Evolutionary conservation across 2,797 vertebrate genomes (phyloP).

Genomic region (Acrossocheilus fasciatus): DNA sequence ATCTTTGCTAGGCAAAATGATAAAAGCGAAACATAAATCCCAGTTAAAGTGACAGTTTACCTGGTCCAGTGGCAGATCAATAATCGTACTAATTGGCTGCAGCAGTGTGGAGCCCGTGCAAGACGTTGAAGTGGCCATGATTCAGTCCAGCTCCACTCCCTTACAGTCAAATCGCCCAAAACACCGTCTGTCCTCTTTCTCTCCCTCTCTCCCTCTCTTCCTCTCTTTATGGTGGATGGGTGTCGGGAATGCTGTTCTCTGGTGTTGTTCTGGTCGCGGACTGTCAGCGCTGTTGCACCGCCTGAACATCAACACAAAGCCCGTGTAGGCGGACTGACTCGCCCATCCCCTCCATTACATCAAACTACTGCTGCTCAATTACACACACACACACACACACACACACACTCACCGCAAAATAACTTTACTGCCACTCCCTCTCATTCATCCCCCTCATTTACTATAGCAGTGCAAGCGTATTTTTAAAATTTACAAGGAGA

Average conservation of each 20-base stretch:
- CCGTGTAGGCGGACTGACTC: constrained; percentile 65
- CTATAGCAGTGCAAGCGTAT: neutral
- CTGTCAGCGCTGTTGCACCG: constrained; percentile 70
- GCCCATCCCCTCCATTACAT: constrained; percentile 35
- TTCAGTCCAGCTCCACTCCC: constrained; percentile 57
- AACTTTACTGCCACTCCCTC: constrained; percentile 23
- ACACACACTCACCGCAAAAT: neutral
- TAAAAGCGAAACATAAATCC: neutral
- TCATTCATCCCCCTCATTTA: neutral
- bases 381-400: neutral
- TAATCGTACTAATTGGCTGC: constrained; percentile 93
- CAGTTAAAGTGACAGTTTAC: constrained; percentile 72
- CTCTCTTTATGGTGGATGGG: constrained; percentile 52
- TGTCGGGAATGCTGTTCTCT: constrained; percentile 52
- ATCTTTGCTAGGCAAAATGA: neutral
- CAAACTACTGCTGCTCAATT: constrained; percentile 20
- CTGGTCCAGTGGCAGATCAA: constrained; percentile 94
- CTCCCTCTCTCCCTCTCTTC: constrained; percentile 8
- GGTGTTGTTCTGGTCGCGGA: constrained; percentile 64
- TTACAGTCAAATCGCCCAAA: constrained; percentile 27
- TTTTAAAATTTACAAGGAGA: neutral
- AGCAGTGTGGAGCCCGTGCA: constrained; percentile 93
- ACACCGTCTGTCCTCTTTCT: constrained; percentile 34
- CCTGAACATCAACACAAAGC: constrained; percentile 58
- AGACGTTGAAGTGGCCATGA: constrained; percentile 87